Evolutionary conservation across 2,888 invertebrate genomes (phyloP), one percentile per base, ranked within the genome.

Genomic region (Rutpela maculata): DNA sequence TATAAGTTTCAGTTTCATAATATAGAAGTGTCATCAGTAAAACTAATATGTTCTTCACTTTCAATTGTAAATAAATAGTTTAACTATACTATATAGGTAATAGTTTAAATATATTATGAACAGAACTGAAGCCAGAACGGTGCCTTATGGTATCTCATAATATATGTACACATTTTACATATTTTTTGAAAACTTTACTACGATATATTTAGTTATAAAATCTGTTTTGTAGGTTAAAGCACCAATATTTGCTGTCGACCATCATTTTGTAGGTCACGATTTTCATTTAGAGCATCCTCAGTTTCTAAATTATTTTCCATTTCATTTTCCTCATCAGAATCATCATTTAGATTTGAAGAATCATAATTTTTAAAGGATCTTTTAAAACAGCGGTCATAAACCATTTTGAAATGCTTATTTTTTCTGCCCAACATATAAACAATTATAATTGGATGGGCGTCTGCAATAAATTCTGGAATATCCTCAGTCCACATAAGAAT

Each of bases 341-440:
- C 76, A 4, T 56, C 75, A 66, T 81, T 81, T 38, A 84, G 78
- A 69, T 81, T 71, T 17, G 80, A 80, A n/a, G 75, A 72, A 9
- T 74, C 72, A 19, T 83, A 82, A 50, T 38, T 67, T 50, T 68
- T 67, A 0, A 78, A 22, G 10, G 78, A 79, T 59, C 78, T 77
- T 43, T 78, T 81, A 12, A 83, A 83, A 1, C 75, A 76, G 12
- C 79, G 75, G 10, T 72, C 55, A 55, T 81, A 83, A 6, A 83
- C 84, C 74, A 80, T 78, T 71, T 79, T 82, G 26, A 82, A 84
- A 75, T 81, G 63, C 57, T 84, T 84, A 67, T 83, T 78, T 18
- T 15, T 57, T 60, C 72, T 77, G 12, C 81, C 80, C 43, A 84
- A 74, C 69, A 79, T 31, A 26, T 77, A 82, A 19, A 81, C 68